Percentiles rank a stretch among this genome's conserved stretches.
Evolutionary conservation across 2,888 invertebrate genomes (phyloP).

Genomic region (Ectemnius continuus): DNA sequence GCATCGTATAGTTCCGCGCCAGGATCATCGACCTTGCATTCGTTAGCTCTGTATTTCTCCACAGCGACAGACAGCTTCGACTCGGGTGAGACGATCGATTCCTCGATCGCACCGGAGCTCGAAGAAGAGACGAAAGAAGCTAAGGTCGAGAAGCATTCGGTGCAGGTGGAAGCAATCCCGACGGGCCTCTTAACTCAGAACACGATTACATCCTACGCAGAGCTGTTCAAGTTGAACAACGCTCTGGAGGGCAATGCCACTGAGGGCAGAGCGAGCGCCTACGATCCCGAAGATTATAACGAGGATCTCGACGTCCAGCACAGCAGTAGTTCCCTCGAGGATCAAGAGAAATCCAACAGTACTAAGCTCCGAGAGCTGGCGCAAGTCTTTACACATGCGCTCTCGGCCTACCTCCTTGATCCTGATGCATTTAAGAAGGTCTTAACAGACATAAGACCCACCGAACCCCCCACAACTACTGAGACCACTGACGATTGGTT

Average conservation of each 20-base stretch:
- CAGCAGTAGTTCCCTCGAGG: constrained; percentile 82
- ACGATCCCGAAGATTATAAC: constrained; percentile 38
- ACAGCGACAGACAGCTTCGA: constrained; percentile 81
- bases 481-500: constrained; percentile 67
- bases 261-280: constrained; percentile 29
- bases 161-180: constrained; percentile 76
- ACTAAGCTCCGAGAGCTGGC: constrained; percentile 85
- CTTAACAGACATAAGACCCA: constrained; percentile 88
- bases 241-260: constrained; percentile 65
- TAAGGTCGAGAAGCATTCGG: constrained; percentile 46
- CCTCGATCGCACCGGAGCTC: constrained; percentile 39
- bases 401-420: constrained; percentile 90
- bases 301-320: constrained; percentile 81
- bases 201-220: constrained; percentile 83
- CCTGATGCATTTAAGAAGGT: constrained; percentile 89
- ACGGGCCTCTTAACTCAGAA: constrained; percentile 83
- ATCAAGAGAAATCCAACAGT: constrained; percentile 80
- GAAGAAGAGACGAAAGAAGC: not conserved
- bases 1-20: constrained; percentile 81
- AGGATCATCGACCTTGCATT: constrained; percentile 88
- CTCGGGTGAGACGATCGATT: constrained; percentile 71
- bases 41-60: constrained; percentile 89
- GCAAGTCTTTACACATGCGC: constrained; percentile 90
- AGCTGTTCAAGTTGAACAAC: constrained; percentile 77
- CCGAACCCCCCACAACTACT: constrained; percentile 82